These are phyloP conservation scores for Thamnophis sirtalis DNA, from an alignment of 2,113 vertebrate genomes.

Conservation along the genomic window DNA sequence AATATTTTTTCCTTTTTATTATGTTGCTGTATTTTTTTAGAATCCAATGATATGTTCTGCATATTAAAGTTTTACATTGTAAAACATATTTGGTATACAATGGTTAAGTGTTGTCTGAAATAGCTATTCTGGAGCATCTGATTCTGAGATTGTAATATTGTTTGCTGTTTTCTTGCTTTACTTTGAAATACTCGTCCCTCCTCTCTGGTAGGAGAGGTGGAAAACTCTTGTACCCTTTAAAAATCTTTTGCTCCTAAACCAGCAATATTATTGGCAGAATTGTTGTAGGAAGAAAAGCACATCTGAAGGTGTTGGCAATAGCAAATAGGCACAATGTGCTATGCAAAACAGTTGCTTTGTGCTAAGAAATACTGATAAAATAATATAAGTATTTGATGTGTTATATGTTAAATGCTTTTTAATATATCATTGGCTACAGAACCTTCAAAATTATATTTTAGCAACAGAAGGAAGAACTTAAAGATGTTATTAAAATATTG, in stretches of 20 bases:
- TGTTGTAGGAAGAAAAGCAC: slow-evolving; percentile 9
- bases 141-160: not conserved
- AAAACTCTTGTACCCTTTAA: not conserved
- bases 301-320: not conserved
- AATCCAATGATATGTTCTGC: not conserved
- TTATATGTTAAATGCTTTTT: slow-evolving; percentile 3
- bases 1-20: not conserved
- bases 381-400: not conserved
- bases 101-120: not conserved
- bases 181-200: not conserved
- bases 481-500: not conserved
- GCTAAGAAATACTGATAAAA: not conserved
- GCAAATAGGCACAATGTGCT: not conserved
- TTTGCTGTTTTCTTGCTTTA: not conserved
- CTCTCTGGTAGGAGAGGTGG: fast-evolving
- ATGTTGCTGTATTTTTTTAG: not conserved
- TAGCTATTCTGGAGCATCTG: not conserved
- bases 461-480: not conserved
- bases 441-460: not conserved
- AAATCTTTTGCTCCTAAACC: not conserved
- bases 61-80: not conserved
- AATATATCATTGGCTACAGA: not conserved
- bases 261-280: not conserved
- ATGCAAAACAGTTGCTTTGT: not conserved
- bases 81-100: not conserved